Percentiles rank a stretch among this genome's conserved stretches.
These are phyloP conservation scores for Eupithecia abbreviata DNA, from an alignment of 2,888 invertebrate genomes.

Conservation along the genomic window DNA sequence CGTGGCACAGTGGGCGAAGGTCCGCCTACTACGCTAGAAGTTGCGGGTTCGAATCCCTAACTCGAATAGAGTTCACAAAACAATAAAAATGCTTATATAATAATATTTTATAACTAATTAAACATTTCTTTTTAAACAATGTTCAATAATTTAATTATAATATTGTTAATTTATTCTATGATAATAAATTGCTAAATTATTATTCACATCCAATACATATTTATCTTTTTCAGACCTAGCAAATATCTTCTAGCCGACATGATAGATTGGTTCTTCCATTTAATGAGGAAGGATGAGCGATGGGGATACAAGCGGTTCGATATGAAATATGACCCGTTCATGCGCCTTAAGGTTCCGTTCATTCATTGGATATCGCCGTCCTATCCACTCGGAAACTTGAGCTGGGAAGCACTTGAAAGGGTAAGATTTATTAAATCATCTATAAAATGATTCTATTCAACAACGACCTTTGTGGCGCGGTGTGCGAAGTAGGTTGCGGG, in stretches of 20 bases:
- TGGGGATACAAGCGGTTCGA: slow-evolving; percentile 89
- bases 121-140: too few relatives aligned
- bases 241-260: slow-evolving; percentile 91
- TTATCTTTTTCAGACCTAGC: slow-evolving; percentile 86
- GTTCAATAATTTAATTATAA: too few relatives aligned
- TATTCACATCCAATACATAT: not conserved
- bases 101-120: too few relatives aligned
- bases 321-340: slow-evolving; percentile 88
- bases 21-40: too few relatives aligned
- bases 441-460: not conserved
- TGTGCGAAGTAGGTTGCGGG: too few relatives aligned
- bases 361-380: slow-evolving; percentile 85
- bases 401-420: slow-evolving; percentile 92
- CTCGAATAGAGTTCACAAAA: too few relatives aligned
- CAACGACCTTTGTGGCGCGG: too few relatives aligned
- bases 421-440: slow-evolving; percentile 67
- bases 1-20: too few relatives aligned
- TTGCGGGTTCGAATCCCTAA: too few relatives aligned
- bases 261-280: slow-evolving; percentile 91
- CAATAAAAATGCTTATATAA: too few relatives aligned
- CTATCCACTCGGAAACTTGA: slow-evolving; percentile 87
- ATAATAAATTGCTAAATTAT: too few relatives aligned
- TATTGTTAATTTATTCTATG: too few relatives aligned
- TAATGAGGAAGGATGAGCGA: slow-evolving; percentile 88
- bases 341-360: slow-evolving; percentile 85